Conservation (phyloP, 2,888 invertebrate species). For the Dilophus febrilis region DNA sequence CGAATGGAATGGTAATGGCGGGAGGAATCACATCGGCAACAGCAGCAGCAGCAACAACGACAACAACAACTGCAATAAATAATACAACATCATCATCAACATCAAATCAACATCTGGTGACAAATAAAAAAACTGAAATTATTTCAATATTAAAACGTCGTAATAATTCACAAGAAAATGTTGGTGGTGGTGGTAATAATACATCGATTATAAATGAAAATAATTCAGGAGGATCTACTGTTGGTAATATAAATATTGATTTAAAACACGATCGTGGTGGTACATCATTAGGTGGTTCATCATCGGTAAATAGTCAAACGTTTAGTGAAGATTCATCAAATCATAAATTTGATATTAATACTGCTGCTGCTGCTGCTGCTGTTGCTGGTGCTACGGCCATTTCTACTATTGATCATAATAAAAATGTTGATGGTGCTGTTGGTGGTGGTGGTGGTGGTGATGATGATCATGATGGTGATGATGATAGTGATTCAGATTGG, state of each 20-base stretch:
- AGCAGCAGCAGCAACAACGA: too few species aligned
- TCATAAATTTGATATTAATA: constrained; percentile 10
- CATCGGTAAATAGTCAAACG: constrained; percentile 23
- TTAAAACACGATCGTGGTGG: too few species aligned
- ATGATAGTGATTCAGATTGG: constrained; percentile 60
- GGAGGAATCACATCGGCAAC: too few species aligned
- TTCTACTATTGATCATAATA: too few species aligned
- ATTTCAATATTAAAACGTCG: constrained; percentile 42
- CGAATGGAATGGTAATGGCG: too few species aligned
- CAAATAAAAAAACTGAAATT: constrained; percentile 17
- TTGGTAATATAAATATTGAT: too few species aligned
- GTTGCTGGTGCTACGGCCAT: constrained; percentile 70
- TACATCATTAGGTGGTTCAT: constrained; percentile 19
- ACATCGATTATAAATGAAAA: neutral
- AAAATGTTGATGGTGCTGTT: too few species aligned
- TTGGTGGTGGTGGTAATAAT: constrained; percentile 9
- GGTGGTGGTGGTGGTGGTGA: too few species aligned
- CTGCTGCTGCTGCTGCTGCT: constrained; percentile 46
- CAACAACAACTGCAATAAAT: too few species aligned
- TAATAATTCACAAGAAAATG: constrained; percentile 29
- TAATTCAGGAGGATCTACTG: too few species aligned
- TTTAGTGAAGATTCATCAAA: constrained; percentile 21
- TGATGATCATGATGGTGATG: constrained; percentile 29
- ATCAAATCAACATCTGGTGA: neutral
- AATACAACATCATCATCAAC: too few species aligned